Evolutionary conservation across 2,113 vertebrate genomes (phyloP).

Genomic region (Tragelaphus buxtoni): DNA sequence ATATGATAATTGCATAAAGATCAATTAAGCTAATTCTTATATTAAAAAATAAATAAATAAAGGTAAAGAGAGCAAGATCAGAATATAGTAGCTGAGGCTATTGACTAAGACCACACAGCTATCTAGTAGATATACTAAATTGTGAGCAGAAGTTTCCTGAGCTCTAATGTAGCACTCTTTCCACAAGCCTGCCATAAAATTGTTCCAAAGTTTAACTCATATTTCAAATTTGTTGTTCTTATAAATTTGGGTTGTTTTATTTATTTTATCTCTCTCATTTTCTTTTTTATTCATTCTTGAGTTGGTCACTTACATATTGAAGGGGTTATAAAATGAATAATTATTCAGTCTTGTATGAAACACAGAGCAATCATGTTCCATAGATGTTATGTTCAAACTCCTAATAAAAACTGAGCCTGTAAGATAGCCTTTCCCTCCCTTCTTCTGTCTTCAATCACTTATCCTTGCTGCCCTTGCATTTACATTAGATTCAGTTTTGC

Average conservation of each 20-base stretch:
- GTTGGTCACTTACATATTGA: not conserved
- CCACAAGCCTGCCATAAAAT: not conserved
- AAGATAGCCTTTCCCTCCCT: not conserved
- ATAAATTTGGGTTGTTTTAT: not conserved
- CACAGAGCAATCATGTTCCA: not conserved
- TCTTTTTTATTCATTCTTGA: not conserved
- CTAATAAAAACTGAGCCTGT: not conserved
- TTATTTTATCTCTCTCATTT: not conserved
- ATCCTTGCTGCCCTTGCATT: accelerated
- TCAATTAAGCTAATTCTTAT: not conserved
- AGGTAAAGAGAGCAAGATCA: not conserved
- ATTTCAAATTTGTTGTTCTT: not conserved
- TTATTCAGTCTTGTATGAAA: not conserved
- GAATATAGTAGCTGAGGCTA: not conserved
- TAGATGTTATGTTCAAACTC: not conserved
- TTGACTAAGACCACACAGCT: not conserved
- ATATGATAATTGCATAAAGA: not conserved
- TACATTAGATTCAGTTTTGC: not conserved
- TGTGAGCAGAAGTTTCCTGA: not conserved
- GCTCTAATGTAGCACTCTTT: not conserved
- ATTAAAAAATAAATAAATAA: not conserved
- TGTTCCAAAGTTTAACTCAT: not conserved
- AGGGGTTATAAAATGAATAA: not conserved
- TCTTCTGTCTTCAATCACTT: not conserved
- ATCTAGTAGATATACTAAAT: not conserved